Evolutionary conservation across 2,888 invertebrate species (phyloP).

Genomic region (Calameuta filiformis): DNA sequence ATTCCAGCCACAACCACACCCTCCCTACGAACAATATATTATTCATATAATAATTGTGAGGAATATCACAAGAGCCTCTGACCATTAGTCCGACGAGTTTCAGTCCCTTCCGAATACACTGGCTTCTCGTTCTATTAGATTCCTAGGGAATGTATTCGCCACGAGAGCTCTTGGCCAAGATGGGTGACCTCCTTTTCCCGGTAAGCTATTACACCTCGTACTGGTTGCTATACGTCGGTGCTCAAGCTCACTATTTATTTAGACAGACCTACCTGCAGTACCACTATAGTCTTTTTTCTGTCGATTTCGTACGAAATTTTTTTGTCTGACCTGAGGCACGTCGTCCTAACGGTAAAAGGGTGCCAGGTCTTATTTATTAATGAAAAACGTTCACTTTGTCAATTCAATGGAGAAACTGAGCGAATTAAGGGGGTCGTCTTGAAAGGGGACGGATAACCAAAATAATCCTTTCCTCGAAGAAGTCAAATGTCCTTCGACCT

Average conservation of each 20-base stretch:
- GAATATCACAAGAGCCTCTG: neutral
- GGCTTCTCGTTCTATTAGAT: neutral
- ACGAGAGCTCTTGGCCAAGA: neutral
- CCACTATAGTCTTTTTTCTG: neutral
- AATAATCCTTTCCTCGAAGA: neutral
- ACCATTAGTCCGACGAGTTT: neutral
- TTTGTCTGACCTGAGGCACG: neutral
- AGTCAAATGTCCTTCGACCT: neutral
- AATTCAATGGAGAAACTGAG: neutral
- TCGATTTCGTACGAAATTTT: neutral
- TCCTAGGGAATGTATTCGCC: neutral
- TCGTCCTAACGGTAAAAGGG: neutral
- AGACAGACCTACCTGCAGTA: neutral
- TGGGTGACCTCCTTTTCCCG: neutral
- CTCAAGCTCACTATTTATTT: neutral
- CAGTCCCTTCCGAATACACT: neutral
- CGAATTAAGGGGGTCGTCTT: neutral
- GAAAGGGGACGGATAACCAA: neutral
- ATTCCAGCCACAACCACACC: conserved; percentile 60
- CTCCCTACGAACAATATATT: conserved; percentile 61
- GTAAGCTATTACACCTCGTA: neutral
- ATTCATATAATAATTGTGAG: conserved; percentile 54
- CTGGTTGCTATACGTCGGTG: neutral
- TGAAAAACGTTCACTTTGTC: neutral
- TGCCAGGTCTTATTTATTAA: neutral